Evolutionary conservation across 2,797 vertebrate genomes (phyloP), one percentile per base, ranked within the genome.

Genomic region (Sebastes nivosus): DNA sequence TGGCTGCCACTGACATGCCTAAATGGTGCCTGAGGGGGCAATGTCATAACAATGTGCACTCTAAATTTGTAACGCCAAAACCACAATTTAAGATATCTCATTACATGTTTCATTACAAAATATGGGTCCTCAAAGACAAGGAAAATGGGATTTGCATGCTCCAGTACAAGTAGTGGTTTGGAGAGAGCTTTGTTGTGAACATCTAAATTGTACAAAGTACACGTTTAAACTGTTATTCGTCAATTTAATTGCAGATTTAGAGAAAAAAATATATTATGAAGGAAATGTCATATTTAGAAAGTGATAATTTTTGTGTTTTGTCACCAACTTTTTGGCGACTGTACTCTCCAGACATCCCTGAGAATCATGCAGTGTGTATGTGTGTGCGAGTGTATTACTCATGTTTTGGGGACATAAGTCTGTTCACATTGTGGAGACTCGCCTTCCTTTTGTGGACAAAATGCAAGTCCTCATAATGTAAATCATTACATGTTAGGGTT

Each of bases 21-120:
- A 83, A 89, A 88, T 22, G 38, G 72, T 50, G 69, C 84, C 79
- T 74, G 24, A 25, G 10, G 75, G 84, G 83, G 61, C 68, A 80
- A 83, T 77, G 72, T 61, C 79, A 80, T 74, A 73, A 77, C 32
- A n/a, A 79, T 75, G 80, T 75, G 77, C 42, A 36, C 6, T 60
- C 36, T 30, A 75, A 55, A 70, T 81, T 30, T 81, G 8, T 68
- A 69, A 72, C 3, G 8, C 20, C 55, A 64, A 64, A 12, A 55
- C 1, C n/a, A 54, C n/a, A 32, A 16, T 59, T 57, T 42, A 60
- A 55, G 18, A 73, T 46, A 25, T 64, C 36, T 76, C 14, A 69
- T 80, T 74, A 59, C 46, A 67, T 54, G 61, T 75, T 78, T 78
- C 18, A 75, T 66, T 25, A 54, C 18, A 64, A 68, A 59, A 75